These are phyloP conservation scores for Xerus rutilus DNA, from an alignment of 2,797 vertebrate species.

Conservation along the genomic window DNA sequence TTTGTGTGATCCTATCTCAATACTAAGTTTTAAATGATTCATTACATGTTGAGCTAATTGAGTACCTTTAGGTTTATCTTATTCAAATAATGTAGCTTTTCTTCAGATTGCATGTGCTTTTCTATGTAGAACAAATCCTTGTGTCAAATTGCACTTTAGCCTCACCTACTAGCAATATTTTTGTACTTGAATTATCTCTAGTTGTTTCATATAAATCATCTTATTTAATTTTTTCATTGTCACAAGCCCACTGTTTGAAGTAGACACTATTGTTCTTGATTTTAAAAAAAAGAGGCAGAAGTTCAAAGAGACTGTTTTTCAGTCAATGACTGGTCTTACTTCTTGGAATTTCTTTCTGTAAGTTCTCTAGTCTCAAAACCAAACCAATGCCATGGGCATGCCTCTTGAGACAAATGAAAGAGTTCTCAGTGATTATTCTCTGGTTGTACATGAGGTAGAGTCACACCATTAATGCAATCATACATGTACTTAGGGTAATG, in stretches of 20 bases:
- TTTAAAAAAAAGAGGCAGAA: background rate
- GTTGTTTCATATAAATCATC: background rate
- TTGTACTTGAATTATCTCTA: background rate
- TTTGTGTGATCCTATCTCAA: background rate
- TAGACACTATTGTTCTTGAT: slow-evolving; percentile 5
- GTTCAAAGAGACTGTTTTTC: background rate
- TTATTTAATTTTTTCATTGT: slow-evolving; percentile 10
- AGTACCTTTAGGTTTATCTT: background rate
- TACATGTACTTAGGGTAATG: too few species aligned
- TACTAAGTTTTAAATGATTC: background rate
- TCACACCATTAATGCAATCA: too few species aligned
- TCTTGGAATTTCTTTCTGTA: background rate
- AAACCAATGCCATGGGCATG: background rate
- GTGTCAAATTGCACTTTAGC: background rate
- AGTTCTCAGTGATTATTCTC: background rate
- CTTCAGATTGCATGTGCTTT: background rate
- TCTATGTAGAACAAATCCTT: background rate
- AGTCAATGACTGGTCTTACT: background rate
- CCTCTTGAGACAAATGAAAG: slow-evolving; percentile 55
- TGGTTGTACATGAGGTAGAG: too few species aligned
- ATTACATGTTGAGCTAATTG: background rate
- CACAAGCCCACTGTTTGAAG: background rate
- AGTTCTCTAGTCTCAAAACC: background rate
- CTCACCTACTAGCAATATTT: background rate
- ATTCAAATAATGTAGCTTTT: slow-evolving; percentile 20